Evolutionary conservation across 2,113 vertebrate genomes (phyloP).

Genomic region (Chauna torquata): DNA sequence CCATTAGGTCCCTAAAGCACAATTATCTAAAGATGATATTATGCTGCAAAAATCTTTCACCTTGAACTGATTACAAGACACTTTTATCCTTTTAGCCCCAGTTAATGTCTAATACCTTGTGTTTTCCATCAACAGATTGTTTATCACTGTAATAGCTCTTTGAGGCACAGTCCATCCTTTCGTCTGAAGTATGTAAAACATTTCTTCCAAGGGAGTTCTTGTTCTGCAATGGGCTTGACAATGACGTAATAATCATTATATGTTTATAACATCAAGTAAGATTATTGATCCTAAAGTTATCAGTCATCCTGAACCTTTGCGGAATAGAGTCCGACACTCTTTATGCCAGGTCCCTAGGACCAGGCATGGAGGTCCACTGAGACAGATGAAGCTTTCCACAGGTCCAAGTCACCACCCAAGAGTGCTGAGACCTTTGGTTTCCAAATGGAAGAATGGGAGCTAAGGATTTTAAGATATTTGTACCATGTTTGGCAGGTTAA

Average conservation of each 20-base stretch:
- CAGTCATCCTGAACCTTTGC: not conserved
- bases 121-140: not conserved
- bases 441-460: not conserved
- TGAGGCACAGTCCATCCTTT: not conserved
- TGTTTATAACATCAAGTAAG: not conserved
- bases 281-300: not conserved
- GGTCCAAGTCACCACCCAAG: not conserved
- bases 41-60: not conserved
- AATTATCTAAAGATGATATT: not conserved
- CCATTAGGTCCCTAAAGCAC: not conserved
- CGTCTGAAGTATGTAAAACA: not conserved
- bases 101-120: not conserved
- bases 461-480: not conserved
- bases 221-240: not conserved
- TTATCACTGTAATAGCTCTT: not conserved
- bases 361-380: fast-evolving
- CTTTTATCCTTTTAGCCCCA: not conserved
- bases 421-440: not conserved
- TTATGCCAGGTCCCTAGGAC: not conserved
- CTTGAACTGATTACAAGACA: not conserved
- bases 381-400: not conserved
- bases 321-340: not conserved
- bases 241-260: not conserved
- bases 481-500: not conserved
- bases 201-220: not conserved